phyloP scores from a whole-genome alignment of 53 echinoderm and acorn worm species.

The Antedon mediterranea region DNA sequence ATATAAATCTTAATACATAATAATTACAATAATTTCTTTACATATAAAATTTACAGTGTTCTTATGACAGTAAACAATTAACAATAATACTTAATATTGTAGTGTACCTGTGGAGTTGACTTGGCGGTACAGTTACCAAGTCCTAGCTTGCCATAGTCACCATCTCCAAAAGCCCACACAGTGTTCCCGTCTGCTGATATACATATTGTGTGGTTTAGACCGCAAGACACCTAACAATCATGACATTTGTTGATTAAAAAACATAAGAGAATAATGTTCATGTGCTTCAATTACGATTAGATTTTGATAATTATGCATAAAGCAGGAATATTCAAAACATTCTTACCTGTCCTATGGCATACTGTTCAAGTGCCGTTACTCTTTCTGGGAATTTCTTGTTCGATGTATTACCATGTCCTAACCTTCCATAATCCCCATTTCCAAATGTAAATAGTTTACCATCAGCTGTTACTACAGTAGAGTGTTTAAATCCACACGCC shows the following conservation, averaged over 20 bases:
- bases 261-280: not conserved
- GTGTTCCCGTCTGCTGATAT: slow-evolving; percentile 71
- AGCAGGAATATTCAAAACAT: not conserved
- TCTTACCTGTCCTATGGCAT: slow-evolving; percentile 69
- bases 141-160: slow-evolving; percentile 94
- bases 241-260: not conserved
- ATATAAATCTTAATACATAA: no score
- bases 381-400: slow-evolving; percentile 92
- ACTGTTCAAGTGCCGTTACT: slow-evolving; percentile 55
- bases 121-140: slow-evolving; percentile 80
- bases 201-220: slow-evolving; percentile 83
- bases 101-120: slow-evolving; percentile 70
- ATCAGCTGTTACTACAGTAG: slow-evolving; percentile 67
- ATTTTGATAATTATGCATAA: not conserved
- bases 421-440: slow-evolving; percentile 84
- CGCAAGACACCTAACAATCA: slow-evolving; percentile 56
- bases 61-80: no score
- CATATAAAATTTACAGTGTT: no score
- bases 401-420: slow-evolving; percentile 92
- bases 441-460: slow-evolving; percentile 94
- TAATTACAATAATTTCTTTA: no score
- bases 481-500: slow-evolving; percentile 97
- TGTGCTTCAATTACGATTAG: not conserved
- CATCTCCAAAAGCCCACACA: slow-evolving; percentile 96
- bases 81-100: not conserved